Percentiles rank a stretch among this genome's conserved stretches.
These are phyloP conservation scores for Dromius quadrimaculatus DNA, from an alignment of 2,888 invertebrate genomes.

Conservation along the genomic window DNA sequence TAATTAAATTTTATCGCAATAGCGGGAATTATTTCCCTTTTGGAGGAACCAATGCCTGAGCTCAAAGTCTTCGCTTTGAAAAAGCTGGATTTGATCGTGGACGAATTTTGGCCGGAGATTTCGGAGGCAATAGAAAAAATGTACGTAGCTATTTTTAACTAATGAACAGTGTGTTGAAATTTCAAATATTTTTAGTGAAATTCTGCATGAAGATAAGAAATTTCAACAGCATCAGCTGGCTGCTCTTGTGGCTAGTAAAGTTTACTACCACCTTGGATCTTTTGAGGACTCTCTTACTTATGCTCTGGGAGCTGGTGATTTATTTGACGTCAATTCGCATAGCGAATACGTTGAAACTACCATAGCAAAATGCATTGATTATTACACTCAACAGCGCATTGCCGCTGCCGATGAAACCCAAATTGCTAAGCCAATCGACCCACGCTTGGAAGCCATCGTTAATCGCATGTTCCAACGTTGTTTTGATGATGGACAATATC, in stretches of 20 bases:
- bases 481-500: constrained; percentile 92
- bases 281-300: constrained; percentile 98
- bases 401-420: constrained; percentile 78
- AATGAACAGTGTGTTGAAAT: constrained; percentile 29
- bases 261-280: constrained; percentile 97
- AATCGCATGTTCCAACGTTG: constrained; percentile 98
- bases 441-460: constrained; percentile 91
- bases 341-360: constrained; percentile 98
- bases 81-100: constrained; percentile 93
- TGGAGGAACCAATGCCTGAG: constrained; percentile 94
- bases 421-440: constrained; percentile 79
- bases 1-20: constrained; percentile 54
- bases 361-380: constrained; percentile 97
- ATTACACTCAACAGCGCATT: constrained; percentile 90
- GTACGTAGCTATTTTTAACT: constrained; percentile 65
- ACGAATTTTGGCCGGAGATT: constrained; percentile 99
- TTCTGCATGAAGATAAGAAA: constrained; percentile 91
- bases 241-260: constrained; percentile 97
- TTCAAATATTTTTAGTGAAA: constrained; percentile 74
- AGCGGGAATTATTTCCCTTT: constrained; percentile 95
- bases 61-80: constrained; percentile 93
- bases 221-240: constrained; percentile 93
- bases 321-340: constrained; percentile 94
- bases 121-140: constrained; percentile 98
- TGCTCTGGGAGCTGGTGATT: constrained; percentile 93